Conservation (phyloP, 2,888 invertebrate species). For the Adineta ricciae region DNA sequence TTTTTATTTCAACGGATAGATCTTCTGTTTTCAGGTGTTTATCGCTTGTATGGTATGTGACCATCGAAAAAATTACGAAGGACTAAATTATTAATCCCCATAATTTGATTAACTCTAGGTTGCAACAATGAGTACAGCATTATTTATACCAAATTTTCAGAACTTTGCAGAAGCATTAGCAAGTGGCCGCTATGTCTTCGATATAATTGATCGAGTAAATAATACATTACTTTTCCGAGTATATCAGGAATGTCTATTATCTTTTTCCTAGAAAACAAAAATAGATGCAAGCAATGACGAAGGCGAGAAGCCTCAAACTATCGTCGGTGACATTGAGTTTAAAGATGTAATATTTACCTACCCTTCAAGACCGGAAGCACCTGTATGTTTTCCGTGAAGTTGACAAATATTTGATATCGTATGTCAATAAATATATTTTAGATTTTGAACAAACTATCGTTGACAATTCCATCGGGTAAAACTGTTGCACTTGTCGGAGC, state of each 20-base stretch:
- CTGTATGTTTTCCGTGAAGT: too few relatives aligned
- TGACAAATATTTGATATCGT: background rate
- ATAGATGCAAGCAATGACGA: slow-evolving; percentile 41
- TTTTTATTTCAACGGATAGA: too few relatives aligned
- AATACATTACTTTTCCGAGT: background rate
- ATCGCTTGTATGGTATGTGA: background rate
- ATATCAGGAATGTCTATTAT: background rate
- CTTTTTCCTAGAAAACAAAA: slow-evolving; percentile 36
- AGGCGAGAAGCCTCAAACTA: slow-evolving; percentile 18
- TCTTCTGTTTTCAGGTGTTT: background rate
- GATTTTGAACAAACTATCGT: slow-evolving; percentile 43
- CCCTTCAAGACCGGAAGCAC: slow-evolving; percentile 42
- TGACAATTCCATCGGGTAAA: slow-evolving; percentile 32
- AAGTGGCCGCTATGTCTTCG: background rate
- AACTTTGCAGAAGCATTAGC: background rate
- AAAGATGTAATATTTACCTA: slow-evolving; percentile 48
- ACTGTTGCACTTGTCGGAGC: slow-evolving; percentile 34
- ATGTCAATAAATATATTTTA: slow-evolving; percentile 34
- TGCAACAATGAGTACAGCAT: slow-evolving; percentile 33
- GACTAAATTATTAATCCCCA: background rate
- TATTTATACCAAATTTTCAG: background rate
- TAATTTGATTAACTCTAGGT: slow-evolving; percentile 35
- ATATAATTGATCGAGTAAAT: background rate
- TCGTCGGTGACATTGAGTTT: slow-evolving; percentile 43
- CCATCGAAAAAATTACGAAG: background rate